Base-by-base conservation (phyloP, 2,797 vertebrate genomes). In the Pangasius mekongensis region DNA sequence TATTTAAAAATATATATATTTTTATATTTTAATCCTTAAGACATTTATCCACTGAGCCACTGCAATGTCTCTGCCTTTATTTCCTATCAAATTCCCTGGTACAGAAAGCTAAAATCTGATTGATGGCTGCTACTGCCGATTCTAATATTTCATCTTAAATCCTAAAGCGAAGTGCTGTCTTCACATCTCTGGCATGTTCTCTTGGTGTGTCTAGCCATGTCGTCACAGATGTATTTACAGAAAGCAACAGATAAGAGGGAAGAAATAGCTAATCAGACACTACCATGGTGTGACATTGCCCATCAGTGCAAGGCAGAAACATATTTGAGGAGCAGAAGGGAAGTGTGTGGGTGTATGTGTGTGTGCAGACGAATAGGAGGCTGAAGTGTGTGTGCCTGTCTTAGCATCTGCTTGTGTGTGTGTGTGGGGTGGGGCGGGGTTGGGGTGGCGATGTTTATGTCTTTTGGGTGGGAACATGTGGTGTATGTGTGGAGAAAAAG, bases 231-330 rank as follows among this genome's bases (percentile, higher is more conserved):
- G 56, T 84, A 78, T 69, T 88, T 88, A 36, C 47, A 52, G 81
- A 83, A 52, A 54, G 81, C 49, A 62, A 66, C 82, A 77, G 49
- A 80, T 39, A 85, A 69, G 27, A 71, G 2, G n/a, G 8, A 9
- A 33, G 58, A 80, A 62, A 60, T 64, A 76, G 13, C 58, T 67
- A 85, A 81, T 85, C n/a, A 71, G 43, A 81, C 54, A 11, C 33
- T 30, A 84, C 67, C 24, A 14, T 74, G 62, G 81, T 77, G 71
- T 88, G 82, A 74, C 58, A 84, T 43, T 73, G 76, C 47, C 71
- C 85, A 80, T 88, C 73, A 88, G 73, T 54, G 39, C 73, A 73
- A 54, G 71, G 36, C 73, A 78, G 60, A 88, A 78, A 88, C 52
- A 77, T n/a, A 88, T 76, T 64, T 87, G 33, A 74, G 22, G 39